These are phyloP conservation scores for Synergus umbraculus DNA, from an alignment of 2,888 invertebrate species.

Conservation along the genomic window DNA sequence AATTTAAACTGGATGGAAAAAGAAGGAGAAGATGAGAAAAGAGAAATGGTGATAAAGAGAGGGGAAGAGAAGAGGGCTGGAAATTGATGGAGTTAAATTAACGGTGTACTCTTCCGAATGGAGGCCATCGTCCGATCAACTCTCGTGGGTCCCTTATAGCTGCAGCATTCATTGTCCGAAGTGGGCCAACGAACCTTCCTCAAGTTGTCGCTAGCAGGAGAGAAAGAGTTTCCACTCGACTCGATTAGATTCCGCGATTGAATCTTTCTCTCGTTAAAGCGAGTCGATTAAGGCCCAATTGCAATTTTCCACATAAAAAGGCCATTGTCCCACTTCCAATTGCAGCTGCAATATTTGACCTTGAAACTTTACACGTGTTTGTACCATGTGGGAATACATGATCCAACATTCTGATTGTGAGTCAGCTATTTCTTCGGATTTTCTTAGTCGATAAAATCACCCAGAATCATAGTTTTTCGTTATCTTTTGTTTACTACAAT, in stretches of 20 bases:
- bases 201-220: slow-evolving; percentile 45
- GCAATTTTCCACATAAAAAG: slow-evolving; percentile 7
- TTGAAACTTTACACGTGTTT: neutral
- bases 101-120: slow-evolving; percentile 52
- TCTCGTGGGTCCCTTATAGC: slow-evolving; percentile 48
- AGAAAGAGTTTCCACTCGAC: slow-evolving; percentile 51
- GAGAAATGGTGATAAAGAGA: slow-evolving; percentile 5
- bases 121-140: slow-evolving; percentile 56
- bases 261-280: slow-evolving; percentile 28
- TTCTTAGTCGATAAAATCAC: neutral
- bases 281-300: neutral
- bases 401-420: no score
- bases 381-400: neutral
- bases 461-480: neutral
- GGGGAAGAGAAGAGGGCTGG: slow-evolving; percentile 43
- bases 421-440: neutral
- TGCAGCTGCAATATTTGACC: neutral
- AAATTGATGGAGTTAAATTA: slow-evolving; percentile 53
- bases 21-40: neutral
- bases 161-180: slow-evolving; percentile 55
- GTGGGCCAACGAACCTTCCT: slow-evolving; percentile 51
- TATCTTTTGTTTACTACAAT: no score
- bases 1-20: neutral
- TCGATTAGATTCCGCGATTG: slow-evolving; percentile 42
- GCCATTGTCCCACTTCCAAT: neutral